phyloP scores from a whole-genome alignment of 1,140 invertebrate genomes.

The Ericerus pela region DNA sequence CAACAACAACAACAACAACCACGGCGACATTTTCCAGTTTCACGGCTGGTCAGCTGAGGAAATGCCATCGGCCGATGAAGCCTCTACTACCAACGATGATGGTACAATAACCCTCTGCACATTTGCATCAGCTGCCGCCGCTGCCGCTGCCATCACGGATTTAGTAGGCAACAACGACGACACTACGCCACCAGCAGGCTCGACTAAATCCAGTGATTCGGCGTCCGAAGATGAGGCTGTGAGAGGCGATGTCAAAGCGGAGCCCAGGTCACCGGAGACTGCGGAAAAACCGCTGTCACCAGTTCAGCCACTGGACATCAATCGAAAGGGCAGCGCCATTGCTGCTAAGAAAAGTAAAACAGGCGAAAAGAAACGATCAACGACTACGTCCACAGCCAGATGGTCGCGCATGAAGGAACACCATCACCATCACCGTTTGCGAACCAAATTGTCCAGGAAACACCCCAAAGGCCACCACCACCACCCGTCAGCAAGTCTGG shows the following conservation, averaged over 20 bases:
- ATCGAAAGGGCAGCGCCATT: too few relatives aligned
- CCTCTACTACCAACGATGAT: background rate
- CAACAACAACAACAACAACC: conserved; percentile 4
- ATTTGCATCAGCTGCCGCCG: too few relatives aligned
- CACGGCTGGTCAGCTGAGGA: background rate
- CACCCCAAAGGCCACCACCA: background rate
- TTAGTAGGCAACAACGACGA: background rate
- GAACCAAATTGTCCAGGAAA: conserved; percentile 16
- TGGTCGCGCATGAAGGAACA: background rate
- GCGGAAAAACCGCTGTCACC: too few relatives aligned
- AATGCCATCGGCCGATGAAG: background rate
- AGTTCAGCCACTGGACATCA: too few relatives aligned
- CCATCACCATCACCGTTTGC: background rate
- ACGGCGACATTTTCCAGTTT: background rate
- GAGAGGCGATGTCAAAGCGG: background rate
- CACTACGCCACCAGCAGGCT: background rate
- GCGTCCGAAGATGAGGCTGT: background rate
- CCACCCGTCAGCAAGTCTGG: too few relatives aligned
- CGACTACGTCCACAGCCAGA: too few relatives aligned
- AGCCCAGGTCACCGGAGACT: background rate
- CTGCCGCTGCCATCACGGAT: background rate
- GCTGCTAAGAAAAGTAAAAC: too few relatives aligned
- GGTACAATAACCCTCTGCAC: too few relatives aligned
- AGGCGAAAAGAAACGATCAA: too few relatives aligned
- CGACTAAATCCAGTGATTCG: background rate